Base-by-base conservation (phyloP, 2,797 vertebrate species). In the Salmo trutta region DNA sequence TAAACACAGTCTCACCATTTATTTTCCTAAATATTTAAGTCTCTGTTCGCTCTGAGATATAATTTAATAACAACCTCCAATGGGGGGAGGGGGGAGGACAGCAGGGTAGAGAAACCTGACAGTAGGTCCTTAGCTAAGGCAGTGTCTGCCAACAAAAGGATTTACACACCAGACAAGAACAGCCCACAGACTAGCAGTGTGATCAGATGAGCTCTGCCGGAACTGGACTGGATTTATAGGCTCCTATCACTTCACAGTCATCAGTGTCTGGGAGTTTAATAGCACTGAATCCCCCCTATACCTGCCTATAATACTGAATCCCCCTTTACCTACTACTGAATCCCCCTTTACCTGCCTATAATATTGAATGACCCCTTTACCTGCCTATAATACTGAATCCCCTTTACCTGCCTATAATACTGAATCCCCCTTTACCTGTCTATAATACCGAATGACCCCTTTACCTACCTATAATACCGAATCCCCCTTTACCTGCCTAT, bases 1-100 rank as follows among this genome's bases (percentile, higher is more conserved):
- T 77, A 88, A 90, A 89, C 78, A 79, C 56, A 31, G 41, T 54
- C 70, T 82, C 53, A 52, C 2, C 74, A 56, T 41, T 62, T 77
- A 59, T 64, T 69, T 62, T 73, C 41, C 16, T 76, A 71, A 59
- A 78, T 70, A 64, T 31, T 74, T 77, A 41, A 67, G 59, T 59
- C 73, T 33, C 52, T 76, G 65, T 76, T 75, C 73, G 68, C 75
- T 68, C 19, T 47, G 51, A 67, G 24, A 54, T 66, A 24, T 12
- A 64, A 71, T 79, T 74, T 73, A 74, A 75, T 56, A 74, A 77
- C 70, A 66, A 69, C 41, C 47, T 54, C 70, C 72, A 75, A 77
- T 80, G 77, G 74, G 76, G 79, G 75, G 73, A 68, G 68, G 62
- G 41, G 51, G 75, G 27, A 31, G 59, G 75, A 27, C 17, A 21